Conservation (phyloP, 1,140 invertebrate genomes). For the Sitophilus oryzae region DNA sequence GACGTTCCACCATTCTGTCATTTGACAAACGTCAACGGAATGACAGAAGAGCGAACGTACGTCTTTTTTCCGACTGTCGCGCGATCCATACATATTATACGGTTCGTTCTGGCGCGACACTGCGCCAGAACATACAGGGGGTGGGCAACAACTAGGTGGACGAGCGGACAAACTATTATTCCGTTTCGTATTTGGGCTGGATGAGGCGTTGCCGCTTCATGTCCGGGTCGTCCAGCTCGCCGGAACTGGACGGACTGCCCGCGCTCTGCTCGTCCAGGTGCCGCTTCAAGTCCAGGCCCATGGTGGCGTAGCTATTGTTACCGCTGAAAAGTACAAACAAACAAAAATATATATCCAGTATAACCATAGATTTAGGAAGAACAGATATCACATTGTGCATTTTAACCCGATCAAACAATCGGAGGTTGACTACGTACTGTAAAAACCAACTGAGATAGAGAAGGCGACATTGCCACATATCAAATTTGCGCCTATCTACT, state of each 20-base stretch:
- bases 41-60: background rate
- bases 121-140: background rate
- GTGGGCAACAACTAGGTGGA: background rate
- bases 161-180: constrained; percentile 26
- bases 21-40: too few relatives aligned
- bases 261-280: constrained; percentile 40
- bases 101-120: background rate
- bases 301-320: constrained; percentile 27
- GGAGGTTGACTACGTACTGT: too few relatives aligned
- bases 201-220: constrained; percentile 38
- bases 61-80: too few relatives aligned
- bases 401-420: too few relatives aligned
- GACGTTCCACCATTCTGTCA: background rate
- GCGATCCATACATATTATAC: background rate
- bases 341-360: too few relatives aligned
- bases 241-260: constrained; percentile 38
- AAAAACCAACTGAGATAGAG: too few relatives aligned
- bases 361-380: too few relatives aligned
- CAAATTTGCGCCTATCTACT: too few relatives aligned
- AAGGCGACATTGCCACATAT: too few relatives aligned
- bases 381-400: too few relatives aligned
- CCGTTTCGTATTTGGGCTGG: constrained; percentile 39
- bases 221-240: constrained; percentile 38
- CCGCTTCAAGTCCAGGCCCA: constrained; percentile 40
- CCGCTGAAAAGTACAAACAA: constrained; percentile 18